Conservation (phyloP, 2,888 invertebrate species). For the Ephialtes manifestator region DNA sequence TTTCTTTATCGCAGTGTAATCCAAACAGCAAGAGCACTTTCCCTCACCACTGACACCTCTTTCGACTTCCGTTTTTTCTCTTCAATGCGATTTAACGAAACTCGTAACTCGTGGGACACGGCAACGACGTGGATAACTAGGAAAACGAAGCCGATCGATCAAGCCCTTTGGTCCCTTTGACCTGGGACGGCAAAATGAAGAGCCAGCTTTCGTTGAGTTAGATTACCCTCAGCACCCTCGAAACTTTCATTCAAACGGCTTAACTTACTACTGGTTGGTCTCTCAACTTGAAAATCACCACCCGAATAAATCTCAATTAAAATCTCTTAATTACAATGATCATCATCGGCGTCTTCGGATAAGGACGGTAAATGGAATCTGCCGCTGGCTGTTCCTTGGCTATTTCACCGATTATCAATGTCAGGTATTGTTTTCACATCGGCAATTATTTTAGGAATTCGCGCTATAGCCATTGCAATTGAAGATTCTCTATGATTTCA, state of each 20-base stretch:
- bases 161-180: conserved; percentile 66
- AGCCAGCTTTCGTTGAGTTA: conserved; percentile 21
- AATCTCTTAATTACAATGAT: conserved; percentile 32
- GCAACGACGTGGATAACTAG: conserved; percentile 17
- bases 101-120: conserved; percentile 43
- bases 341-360: not conserved
- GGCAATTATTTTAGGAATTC: conserved; percentile 7
- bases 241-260: conserved; percentile 41
- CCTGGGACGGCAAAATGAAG: conserved; percentile 55
- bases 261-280: conserved; percentile 2
- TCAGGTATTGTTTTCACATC: conserved; percentile 5
- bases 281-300: conserved; percentile 33
- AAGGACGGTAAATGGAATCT: not conserved
- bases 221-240: conserved; percentile 38
- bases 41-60: conserved; percentile 57
- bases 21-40: conserved; percentile 7
- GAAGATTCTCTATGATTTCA: conserved; percentile 15
- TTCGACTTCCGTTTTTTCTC: conserved; percentile 45
- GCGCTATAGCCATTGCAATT: not conserved
- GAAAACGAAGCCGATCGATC: conserved; percentile 60
- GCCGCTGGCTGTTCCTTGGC: not conserved
- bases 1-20: conserved; percentile 19
- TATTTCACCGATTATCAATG: conserved; percentile 5
- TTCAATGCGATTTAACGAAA: conserved; percentile 53
- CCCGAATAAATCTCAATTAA: conserved; percentile 34